Evolutionary conservation across 2,797 vertebrate genomes (phyloP).

Genomic region (Xiphophorus birchmanni): DNA sequence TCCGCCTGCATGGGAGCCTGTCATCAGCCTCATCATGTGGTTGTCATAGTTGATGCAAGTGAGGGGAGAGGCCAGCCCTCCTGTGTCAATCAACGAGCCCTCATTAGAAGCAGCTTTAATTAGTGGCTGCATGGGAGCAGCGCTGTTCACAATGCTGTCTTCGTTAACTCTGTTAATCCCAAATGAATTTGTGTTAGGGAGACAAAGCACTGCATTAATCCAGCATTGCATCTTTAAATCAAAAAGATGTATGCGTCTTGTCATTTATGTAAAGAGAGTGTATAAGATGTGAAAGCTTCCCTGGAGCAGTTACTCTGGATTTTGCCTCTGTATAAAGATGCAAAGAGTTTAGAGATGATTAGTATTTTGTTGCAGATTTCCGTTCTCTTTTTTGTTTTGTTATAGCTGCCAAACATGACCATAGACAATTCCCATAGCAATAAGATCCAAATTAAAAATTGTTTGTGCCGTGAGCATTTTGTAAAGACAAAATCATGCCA

Average conservation of each 20-base stretch:
- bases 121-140: slow-evolving; percentile 73
- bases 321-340: slow-evolving; percentile 11
- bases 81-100: slow-evolving; percentile 83
- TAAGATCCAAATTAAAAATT: not conserved
- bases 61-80: slow-evolving; percentile 82
- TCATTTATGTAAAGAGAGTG: slow-evolving; percentile 13
- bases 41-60: slow-evolving; percentile 82
- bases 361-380: not conserved
- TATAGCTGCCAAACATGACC: not conserved
- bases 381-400: not conserved
- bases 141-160: slow-evolving; percentile 68
- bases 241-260: slow-evolving; percentile 19
- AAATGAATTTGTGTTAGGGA: slow-evolving; percentile 64
- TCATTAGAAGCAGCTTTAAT: slow-evolving; percentile 85
- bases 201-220: slow-evolving; percentile 30
- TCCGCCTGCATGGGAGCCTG: slow-evolving; percentile 77
- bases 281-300: slow-evolving; percentile 19
- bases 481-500: not conserved
- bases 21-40: slow-evolving; percentile 83
- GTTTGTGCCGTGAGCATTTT: not conserved
- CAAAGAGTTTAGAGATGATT: not conserved
- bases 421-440: not conserved
- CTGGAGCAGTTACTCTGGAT: not conserved
- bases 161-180: slow-evolving; percentile 79
- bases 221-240: slow-evolving; percentile 32